Base-by-base conservation (phyloP, 2,797 vertebrate genomes). In the Cryptoprocta ferox region DNA sequence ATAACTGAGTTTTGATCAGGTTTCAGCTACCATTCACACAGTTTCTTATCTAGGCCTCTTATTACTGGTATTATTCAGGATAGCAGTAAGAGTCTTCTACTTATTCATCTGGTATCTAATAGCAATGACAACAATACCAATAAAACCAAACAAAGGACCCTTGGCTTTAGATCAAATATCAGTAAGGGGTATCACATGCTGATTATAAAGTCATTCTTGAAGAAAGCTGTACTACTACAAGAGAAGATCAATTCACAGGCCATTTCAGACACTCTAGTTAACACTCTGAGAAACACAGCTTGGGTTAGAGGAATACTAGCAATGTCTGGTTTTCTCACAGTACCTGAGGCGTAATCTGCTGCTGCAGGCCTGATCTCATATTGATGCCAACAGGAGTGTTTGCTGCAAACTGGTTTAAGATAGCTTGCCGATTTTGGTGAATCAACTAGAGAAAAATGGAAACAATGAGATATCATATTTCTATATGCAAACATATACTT, bases 331-430 rank as follows among this genome's bases (percentile, higher is more conserved):
- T 87, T 71, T 76, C 56, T 63, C n/a, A 73, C 35, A 21, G 99
- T 98, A 99, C 99, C 98, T 99, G 99, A 2, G 99, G 98, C 30
- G 99, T 98, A 84, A 99, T 99, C 93, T 99, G 99, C 95, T 98
- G 98, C 96, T 99, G 99, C 96, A 99, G 99, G 97, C 99, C 99
- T 26, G 99, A 99, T 97, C 99, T 98, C 98, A 99, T 99, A 89
- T 98, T 99, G 91, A 99, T 98, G 98, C 99, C 99, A 93, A 99
- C 99, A 0, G 99, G 99, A 37, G 98, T 98, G 79, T 56, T 99
- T 81, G 99, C 99, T 83, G 99, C 99, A 97, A 99, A 99, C 98
- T 99, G 99, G 98, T 98, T 99, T 97, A 99, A 99, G 95, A 99
- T 99, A 0, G 99, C 99, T 96, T 99, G 99, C 65, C 99, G 99